Base-by-base conservation (phyloP, 1,140 invertebrate species). In the Drosophila pandora region DNA sequence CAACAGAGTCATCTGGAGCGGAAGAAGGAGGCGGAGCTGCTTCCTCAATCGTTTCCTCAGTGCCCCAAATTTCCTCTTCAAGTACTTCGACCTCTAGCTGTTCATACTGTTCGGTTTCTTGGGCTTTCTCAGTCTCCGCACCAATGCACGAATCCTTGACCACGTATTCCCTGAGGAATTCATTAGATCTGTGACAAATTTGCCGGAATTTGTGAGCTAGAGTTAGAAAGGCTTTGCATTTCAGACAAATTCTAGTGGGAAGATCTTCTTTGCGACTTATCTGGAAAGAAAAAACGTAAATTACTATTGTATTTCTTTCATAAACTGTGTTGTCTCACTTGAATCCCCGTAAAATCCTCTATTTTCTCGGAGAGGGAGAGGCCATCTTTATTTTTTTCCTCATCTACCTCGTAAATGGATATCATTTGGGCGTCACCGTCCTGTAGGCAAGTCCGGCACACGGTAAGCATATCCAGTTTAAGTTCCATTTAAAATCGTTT, bases 401-500 rank as follows among this genome's bases (percentile, higher is more conserved):
- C 68, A 0, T 83, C 65, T 34, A 10, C 32, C 1, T 91, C 87
- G 53, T 74, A 90, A 10, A 91, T 90, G 34, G 90, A 89, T 3
- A 76, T 68, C 90, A 91, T 91, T 6, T 77, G 67, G 9, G 67
- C 37, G n/a, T 89, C 83, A 10, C 71, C 89, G 25, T 74, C 77
- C 73, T 91, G 83, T 23, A 91, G 57, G 45, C 90, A 91, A 22
- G 90, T 80, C 1, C 90, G 75, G 28, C 90, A 89, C 6, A 85
- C 63, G 8, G 55, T 59, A 6, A 49, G 41, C 43, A 88, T 71
- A 23, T 90, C 69, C 47, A 87, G 17, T 3, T 48, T 34, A 2
- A 73, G 21, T 25, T 76, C 72, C 67, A 48, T 62, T 57, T 54
- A 61, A 65, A n/a, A 39, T 45, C 1, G n/a, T 22, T 32, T 7